Evolutionary conservation across 1,140 invertebrate genomes (phyloP).

Genomic region (Sarcophaga peregrina): DNA sequence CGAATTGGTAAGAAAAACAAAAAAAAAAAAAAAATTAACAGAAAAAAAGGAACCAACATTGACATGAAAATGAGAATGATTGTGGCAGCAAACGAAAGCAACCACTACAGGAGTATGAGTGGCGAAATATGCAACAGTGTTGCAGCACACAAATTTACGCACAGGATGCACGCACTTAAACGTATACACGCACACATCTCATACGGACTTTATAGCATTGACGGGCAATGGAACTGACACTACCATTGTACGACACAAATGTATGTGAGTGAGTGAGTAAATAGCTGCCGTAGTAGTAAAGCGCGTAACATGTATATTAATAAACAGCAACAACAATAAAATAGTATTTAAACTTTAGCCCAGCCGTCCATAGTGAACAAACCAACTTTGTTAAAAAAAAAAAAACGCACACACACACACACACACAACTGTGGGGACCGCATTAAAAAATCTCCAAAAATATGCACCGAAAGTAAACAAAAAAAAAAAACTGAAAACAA

Average conservation of each 20-base stretch:
- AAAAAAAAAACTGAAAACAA: not conserved
- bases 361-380: not conserved
- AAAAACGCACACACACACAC: too few species aligned
- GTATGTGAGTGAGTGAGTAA: too few species aligned
- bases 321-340: constrained; percentile 39
- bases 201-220: not conserved
- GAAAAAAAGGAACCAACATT: constrained; percentile 7
- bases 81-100: not conserved
- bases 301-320: not conserved
- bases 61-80: not conserved
- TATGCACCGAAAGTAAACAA: not conserved
- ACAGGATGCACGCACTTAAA: too few species aligned
- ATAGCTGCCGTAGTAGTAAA: not conserved
- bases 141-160: not conserved
- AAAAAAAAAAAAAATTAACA: not conserved
- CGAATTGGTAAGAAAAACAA: not conserved
- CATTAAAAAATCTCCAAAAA: constrained; percentile 38
- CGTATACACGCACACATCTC: not conserved
- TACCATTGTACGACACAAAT: too few species aligned
- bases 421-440: constrained; percentile 16
- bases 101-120: not conserved
- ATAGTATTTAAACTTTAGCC: constrained; percentile 20
- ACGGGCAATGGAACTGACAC: not conserved
- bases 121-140: constrained; percentile 7
- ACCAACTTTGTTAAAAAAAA: too few species aligned